Evolutionary conservation across 2,797 vertebrate species (phyloP), one percentile per base, ranked within the genome.

Genomic region (Novumbra hubbsi): DNA sequence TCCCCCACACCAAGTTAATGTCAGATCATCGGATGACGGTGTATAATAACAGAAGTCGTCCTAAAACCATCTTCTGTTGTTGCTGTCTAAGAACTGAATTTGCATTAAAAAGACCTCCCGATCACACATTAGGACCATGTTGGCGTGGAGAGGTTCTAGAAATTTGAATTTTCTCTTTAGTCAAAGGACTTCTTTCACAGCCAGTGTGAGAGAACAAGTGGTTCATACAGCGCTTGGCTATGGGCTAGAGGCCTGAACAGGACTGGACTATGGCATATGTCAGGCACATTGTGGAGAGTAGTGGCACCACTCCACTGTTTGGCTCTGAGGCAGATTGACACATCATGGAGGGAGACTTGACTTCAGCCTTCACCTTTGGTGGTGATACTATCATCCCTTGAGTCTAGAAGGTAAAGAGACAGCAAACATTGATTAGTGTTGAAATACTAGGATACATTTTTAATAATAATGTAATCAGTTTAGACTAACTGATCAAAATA

Each of bases 371-470:
- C 66, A 93, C 87, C n/a, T 93, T 89, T 11, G 94, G 94, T 1
- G 94, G 95, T 41, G 92, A 85, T 14, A 94, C 88, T 3, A 93
- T 91, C 91, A 93, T 93, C 55, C 94, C 94, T 81, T 96, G 94
- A 75, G 94, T 93, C 95, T 96, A 71, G 87, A 88, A 74, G 30
- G 28, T 71, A 78, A 64, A 68, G 1, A 48, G 21, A 11, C 45
- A 34, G 21, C 11, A 57, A n/a, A 55, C 50, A 16, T 30, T 60
- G 49, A 4, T 9, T 24, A 57, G 24, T 21, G 21, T 21, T 24
- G n/a, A 3, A 57, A 57, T 57, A 21, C 55, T 19, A 12, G 11
- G 24, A 60, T n/a, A 11, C 21, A 27, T 7, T 24, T 60, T 60
- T 24, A 24, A 60, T 24, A 3, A 60, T 60, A 12, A 60, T 14